Conservation (phyloP, 2,888 invertebrate genomes). For the Mesoligia furuncula region DNA sequence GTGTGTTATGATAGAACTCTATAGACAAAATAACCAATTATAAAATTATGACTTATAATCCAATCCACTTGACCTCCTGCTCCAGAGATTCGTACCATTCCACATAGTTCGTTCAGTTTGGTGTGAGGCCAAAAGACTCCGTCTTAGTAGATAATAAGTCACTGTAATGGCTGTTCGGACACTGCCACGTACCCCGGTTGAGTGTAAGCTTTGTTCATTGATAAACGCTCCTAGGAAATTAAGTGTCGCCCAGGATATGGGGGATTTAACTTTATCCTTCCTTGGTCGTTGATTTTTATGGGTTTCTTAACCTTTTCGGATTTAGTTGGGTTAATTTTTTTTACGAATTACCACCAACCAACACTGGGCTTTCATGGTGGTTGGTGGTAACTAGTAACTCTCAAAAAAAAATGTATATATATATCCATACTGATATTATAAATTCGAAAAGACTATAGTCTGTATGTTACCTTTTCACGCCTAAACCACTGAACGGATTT, state of each 20-base stretch:
- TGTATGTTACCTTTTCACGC: no score
- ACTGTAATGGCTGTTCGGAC: constrained; percentile 61
- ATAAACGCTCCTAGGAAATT: constrained; percentile 58
- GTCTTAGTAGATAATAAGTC: constrained; percentile 69
- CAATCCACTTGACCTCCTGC: neutral
- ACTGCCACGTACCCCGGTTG: constrained; percentile 28
- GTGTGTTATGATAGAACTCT: neutral
- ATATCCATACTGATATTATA: no score
- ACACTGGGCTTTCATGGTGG: neutral
- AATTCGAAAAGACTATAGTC: no score
- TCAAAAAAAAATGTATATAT: neutral
- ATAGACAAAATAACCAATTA: neutral
- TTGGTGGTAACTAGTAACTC: neutral
- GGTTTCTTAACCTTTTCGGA: neutral
- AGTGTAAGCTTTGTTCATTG: constrained; percentile 53
- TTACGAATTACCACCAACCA: neutral
- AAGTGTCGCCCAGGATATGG: constrained; percentile 33
- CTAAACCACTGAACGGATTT: no score
- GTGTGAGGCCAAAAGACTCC: constrained; percentile 55
- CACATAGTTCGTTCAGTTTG: constrained; percentile 26
- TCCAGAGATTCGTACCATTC: neutral
- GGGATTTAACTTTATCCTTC: constrained; percentile 15
- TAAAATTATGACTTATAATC: neutral
- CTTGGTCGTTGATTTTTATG: constrained; percentile 2
- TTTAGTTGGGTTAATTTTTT: neutral